phyloP scores from a whole-genome alignment of 1,140 invertebrate genomes.

The Drosophila sp. region DNA sequence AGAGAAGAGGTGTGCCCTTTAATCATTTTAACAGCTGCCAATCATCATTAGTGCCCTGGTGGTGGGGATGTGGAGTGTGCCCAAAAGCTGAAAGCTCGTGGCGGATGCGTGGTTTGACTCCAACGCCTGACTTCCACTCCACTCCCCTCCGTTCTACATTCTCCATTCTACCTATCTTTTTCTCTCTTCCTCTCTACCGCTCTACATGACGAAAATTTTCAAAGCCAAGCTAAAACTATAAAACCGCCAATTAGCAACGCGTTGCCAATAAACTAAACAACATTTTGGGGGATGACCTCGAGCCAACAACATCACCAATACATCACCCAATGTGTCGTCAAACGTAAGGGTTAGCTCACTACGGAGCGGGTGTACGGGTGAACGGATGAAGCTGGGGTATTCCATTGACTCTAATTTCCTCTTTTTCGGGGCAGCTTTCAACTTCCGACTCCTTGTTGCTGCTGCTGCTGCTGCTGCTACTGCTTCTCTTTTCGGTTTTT shows the following conservation, averaged over 20 bases:
- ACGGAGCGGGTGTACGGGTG: slow-evolving; percentile 13
- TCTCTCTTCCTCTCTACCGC: not conserved
- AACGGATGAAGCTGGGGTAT: slow-evolving; percentile 9
- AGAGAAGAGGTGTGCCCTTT: slow-evolving; percentile 42
- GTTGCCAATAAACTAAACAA: slow-evolving; percentile 65
- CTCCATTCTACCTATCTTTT: not conserved
- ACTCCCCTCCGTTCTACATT: not conserved
- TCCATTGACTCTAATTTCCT: slow-evolving; percentile 10
- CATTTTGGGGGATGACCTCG: slow-evolving; percentile 21
- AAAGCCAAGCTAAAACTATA: slow-evolving; percentile 61
- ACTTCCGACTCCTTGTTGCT: slow-evolving; percentile 12
- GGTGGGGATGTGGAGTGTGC: not conserved
- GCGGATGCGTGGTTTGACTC: slow-evolving; percentile 37
- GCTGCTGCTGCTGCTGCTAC: not conserved
- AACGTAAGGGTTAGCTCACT: slow-evolving; percentile 6
- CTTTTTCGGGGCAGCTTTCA: not conserved
- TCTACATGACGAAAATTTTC: slow-evolving; percentile 40
- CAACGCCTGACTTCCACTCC: not conserved
- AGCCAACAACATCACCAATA: not conserved
- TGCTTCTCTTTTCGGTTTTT: slow-evolving; percentile 4
- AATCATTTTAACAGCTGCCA: slow-evolving; percentile 73
- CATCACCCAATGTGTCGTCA: slow-evolving; percentile 16
- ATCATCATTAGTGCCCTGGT: slow-evolving; percentile 60
- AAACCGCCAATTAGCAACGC: slow-evolving; percentile 71
- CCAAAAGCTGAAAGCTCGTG: slow-evolving; percentile 16